A percentile compares a stretch with the other conserved stretches of the same genome.
These are phyloP conservation scores for Bibio marci DNA, from an alignment of 2,888 invertebrate genomes.

Conservation along the genomic window DNA sequence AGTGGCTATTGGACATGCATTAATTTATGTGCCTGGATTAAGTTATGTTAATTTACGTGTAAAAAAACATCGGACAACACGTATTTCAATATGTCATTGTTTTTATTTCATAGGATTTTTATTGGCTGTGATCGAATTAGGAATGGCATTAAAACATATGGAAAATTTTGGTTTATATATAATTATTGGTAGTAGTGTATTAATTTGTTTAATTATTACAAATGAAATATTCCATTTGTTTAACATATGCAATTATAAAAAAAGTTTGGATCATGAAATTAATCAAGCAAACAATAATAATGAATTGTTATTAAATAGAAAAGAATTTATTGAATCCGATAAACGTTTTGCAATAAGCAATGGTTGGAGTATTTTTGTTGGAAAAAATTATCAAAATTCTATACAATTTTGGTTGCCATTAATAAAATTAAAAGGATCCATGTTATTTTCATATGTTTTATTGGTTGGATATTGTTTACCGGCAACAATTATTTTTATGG, in stretches of 20 bases:
- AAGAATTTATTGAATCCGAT: background rate
- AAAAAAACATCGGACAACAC: background rate
- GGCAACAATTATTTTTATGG: background rate
- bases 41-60: background rate
- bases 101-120: background rate
- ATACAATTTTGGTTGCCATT: background rate
- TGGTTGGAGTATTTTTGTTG: background rate
- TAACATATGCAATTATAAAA: conserved; percentile 1
- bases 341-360: background rate
- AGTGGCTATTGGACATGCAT: background rate
- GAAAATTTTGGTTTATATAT: background rate
- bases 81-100: background rate
- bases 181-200: background rate
- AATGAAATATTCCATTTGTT: background rate
- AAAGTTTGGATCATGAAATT: background rate
- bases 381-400: background rate
- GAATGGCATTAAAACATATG: background rate
- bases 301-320: background rate
- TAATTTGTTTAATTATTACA: background rate
- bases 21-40: background rate
- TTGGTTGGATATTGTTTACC: background rate
- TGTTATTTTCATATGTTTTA: background rate
- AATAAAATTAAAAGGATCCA: background rate
- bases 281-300: background rate
- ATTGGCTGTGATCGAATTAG: background rate